Evolutionary conservation across 2,113 vertebrate genomes (phyloP), one percentile per base, ranked within the genome.

Genomic region (Loxodonta africana): DNA sequence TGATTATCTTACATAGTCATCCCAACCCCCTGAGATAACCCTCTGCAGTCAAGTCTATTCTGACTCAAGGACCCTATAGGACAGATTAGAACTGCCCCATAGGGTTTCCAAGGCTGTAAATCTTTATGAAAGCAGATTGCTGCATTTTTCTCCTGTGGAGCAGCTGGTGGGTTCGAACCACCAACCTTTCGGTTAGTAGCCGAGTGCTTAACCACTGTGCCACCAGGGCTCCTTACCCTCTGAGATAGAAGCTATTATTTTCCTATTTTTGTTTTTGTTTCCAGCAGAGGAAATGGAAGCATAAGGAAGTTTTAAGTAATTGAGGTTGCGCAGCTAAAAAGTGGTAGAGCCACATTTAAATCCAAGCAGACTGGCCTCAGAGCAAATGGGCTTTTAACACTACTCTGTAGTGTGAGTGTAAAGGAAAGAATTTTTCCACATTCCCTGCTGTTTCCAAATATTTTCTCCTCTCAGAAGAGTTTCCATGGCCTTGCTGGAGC

Each of bases 191-290:
- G 12, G 15, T 57, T 12, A 57, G 53, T 14, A 57, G 53, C 53
- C 4, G 53, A 57, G 53, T 12, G 11, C 53, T 57, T 57, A 57
- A 57, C 53, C 53, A 57, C 8, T 57, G 53, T 12, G 12, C 53
- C 53, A 57, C 53, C 53, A 57, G 53, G 48, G 53, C 15, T 57
- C 53, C 15, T 12, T 57, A 67, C 74, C 20, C 63, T 25, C 7
- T 25, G 28, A 82, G 78, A 30, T 33, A 92, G 77, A 73, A n/a
- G 33, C 30, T 62, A 14, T 51, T 88, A 46, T 78, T 65, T 80
- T 33, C 30, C 93, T 62, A 69, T 37, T 94, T 89, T 96, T 90
- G 88, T 37, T 95, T 91, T 90, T 95, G 69, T 76, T 95, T 92
- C 81, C 69, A 90, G 82, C 80, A 73, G 51, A 92, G 87, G 41